Base-by-base conservation (phyloP, 2,113 vertebrate genomes). In the Nibea coibor region DNA sequence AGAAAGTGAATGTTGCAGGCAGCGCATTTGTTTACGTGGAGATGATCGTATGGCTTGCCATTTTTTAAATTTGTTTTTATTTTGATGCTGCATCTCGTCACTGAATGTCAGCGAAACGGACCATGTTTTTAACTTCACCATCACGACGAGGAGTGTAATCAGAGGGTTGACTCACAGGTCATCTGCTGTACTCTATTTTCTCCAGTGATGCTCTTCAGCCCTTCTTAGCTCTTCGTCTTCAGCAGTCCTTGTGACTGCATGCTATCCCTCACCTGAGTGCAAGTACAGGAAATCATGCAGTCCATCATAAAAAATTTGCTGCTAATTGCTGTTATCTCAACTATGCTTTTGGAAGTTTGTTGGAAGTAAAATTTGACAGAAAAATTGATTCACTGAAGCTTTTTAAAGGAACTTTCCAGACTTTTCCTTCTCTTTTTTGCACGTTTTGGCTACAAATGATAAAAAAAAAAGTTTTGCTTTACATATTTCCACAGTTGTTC, bases 1-100 rank as follows among this genome's bases (percentile, higher is more conserved):
- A 73, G 82, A 64, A 77, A 47, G 61, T 35, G 72, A 54, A 61
- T 43, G 42, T 51, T 71, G 66, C 54, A 22, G 24, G 47, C 16
- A 45, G 59, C 1, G 19, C 19, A 2, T 22, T 66, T 57, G 74
- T 73, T 69, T 61, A 22, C 42, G 50, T n/a, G 12, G 43, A 56
- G 57, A 68, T 4, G 6, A 11, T 20, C 2, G 1, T 39, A 6
- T 39, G 17, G 53, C 68, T 20, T 57, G 28, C 31, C 24, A 64
- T 61, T 43, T 43, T 62, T 62, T 35, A 24, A 24, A 24, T 9
- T 15, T 48, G 1, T 1, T 9, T 15, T 31, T 65, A 5, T n/a
- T 56, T 66, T 11, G 5, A 17, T 66, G 28, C 24, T 61, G 45
- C 12, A 68, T 28, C 9, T 39, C 35, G 8, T 39, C 35, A 39